Percentiles rank a stretch among this genome's conserved stretches.
Conservation (phyloP, 2,888 invertebrate species). For the Slavum lentiscoides region DNA sequence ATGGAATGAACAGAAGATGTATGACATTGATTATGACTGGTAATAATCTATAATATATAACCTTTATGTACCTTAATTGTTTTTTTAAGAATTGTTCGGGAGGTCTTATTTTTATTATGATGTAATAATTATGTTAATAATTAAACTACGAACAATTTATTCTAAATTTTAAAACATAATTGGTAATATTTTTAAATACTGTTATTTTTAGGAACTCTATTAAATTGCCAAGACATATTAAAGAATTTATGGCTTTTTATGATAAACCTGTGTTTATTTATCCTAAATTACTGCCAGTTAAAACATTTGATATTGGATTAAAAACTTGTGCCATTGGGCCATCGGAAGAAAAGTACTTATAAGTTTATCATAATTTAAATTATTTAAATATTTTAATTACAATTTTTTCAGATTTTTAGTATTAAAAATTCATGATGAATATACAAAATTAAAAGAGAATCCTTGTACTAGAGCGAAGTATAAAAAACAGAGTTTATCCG, state of each 20-base stretch:
- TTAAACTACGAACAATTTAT: too few species aligned
- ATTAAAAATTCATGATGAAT: conserved; percentile 32
- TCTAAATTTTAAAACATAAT: neutral
- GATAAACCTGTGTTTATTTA: conserved; percentile 26
- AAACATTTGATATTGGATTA: neutral
- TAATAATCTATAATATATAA: too few species aligned
- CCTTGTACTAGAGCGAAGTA: neutral
- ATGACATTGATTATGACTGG: too few species aligned
- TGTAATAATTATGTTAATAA: too few species aligned
- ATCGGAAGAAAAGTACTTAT: conserved; percentile 33
- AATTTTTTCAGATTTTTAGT: conserved; percentile 12
- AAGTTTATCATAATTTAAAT: neutral
- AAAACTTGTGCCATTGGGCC: neutral
- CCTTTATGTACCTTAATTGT: too few species aligned
- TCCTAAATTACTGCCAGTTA: conserved; percentile 25
- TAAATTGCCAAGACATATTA: neutral
- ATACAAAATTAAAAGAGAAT: conserved; percentile 6
- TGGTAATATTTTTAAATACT: neutral
- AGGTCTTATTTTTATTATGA: too few species aligned
- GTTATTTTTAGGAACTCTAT: neutral
- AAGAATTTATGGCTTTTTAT: conserved; percentile 26
- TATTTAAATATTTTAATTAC: neutral
- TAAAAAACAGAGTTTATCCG: neutral
- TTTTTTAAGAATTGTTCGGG: too few species aligned
- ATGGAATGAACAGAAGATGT: conserved; percentile 1